Evolutionary conservation across 2,797 vertebrate genomes (phyloP).

Genomic region (Fringilla coelebs): DNA sequence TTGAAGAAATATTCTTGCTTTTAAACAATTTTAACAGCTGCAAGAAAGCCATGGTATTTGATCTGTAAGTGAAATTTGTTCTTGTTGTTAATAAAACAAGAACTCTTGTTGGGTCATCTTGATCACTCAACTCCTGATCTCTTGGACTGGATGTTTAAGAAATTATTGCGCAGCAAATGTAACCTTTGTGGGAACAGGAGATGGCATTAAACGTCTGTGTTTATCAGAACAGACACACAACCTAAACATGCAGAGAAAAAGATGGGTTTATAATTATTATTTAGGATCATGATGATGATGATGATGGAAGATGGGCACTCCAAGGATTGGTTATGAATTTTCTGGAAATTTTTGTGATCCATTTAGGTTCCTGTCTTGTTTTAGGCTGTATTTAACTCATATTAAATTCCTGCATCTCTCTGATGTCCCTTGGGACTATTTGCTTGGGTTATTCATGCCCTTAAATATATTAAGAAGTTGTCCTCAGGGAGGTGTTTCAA

Average conservation of each 20-base stretch:
- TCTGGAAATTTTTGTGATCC: neutral
- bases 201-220: neutral
- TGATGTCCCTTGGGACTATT: neutral
- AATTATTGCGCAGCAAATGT: neutral
- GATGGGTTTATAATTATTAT: neutral
- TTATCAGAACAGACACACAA: neutral
- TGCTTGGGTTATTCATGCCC: neutral
- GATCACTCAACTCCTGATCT: neutral
- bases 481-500: neutral
- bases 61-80: slow-evolving; percentile 38
- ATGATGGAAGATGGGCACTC: neutral
- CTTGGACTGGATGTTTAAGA: neutral
- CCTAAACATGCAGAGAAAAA: neutral
- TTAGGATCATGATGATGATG: too few relatives aligned
- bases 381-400: neutral
- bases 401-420: neutral
- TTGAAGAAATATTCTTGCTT: neutral
- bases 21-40: slow-evolving; percentile 4
- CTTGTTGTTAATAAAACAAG: slow-evolving; percentile 4
- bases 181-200: neutral
- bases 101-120: neutral
- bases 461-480: neutral
- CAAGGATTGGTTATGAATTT: neutral
- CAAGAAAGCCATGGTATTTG: slow-evolving; percentile 13
- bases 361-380: neutral